Percentiles rank a stretch among this genome's conserved stretches.
phyloP scores from a whole-genome alignment of 1,140 invertebrate genomes.

The Scaptomyza graminum region DNA sequence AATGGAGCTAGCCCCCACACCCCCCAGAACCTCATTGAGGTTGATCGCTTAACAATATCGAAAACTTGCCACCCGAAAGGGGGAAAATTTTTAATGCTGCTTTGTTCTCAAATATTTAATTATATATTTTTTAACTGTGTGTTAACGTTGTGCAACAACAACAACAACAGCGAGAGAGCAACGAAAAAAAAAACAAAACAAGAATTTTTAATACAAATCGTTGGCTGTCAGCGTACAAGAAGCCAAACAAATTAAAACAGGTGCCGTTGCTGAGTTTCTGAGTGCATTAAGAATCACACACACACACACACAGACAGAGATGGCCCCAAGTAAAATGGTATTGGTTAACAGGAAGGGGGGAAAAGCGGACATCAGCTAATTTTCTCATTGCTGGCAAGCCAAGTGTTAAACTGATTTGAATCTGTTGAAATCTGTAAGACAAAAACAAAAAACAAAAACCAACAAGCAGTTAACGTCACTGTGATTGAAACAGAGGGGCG shows the following conservation, averaged over 20 bases:
- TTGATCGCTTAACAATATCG: constrained; percentile 52
- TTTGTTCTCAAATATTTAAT: too few species aligned
- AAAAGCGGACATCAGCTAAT: constrained; percentile 31
- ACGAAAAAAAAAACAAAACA: constrained; percentile 19
- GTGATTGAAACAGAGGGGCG: constrained; percentile 20
- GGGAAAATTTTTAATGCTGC: constrained; percentile 20
- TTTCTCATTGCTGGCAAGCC: constrained; percentile 31
- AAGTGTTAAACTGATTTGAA: constrained; percentile 34
- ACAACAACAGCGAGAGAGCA: constrained; percentile 22
- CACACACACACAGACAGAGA: constrained; percentile 11
- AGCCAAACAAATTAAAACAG: constrained; percentile 82
- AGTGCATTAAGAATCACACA: constrained; percentile 27
- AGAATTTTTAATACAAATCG: constrained; percentile 81
- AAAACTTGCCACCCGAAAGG: constrained; percentile 44
- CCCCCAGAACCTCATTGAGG: too few species aligned
- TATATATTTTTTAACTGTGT: constrained; percentile 43
- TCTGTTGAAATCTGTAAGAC: constrained; percentile 31
- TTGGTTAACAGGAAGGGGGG: neutral
- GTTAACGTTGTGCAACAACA: constrained; percentile 64
- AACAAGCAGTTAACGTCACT: constrained; percentile 38
- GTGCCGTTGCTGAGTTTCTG: constrained; percentile 61
- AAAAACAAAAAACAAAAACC: constrained; percentile 27
- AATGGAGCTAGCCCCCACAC: too few species aligned
- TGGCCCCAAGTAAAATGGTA: constrained; percentile 27
- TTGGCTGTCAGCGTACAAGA: constrained; percentile 77